phyloP scores from a whole-genome alignment of 2,888 invertebrate genomes.

The Archips crataeganus region DNA sequence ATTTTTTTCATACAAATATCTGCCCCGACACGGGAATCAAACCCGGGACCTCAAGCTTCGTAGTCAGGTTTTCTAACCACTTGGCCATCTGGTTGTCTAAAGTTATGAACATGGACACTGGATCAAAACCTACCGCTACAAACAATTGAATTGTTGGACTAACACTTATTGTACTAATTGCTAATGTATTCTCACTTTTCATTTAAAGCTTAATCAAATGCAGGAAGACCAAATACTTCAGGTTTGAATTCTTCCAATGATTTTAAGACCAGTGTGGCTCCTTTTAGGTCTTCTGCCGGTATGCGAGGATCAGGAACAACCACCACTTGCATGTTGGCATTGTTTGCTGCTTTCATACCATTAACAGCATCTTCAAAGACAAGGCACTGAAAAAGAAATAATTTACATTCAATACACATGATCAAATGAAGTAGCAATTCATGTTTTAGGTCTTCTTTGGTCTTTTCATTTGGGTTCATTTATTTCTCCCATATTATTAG shows the following conservation, averaged over 20 bases:
- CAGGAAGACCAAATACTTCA: constrained; percentile 93
- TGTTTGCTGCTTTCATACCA: constrained; percentile 91
- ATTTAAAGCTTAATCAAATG: constrained; percentile 44
- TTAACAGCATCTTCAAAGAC: constrained; percentile 97
- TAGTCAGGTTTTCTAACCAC: too few relatives aligned
- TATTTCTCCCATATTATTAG: too few relatives aligned
- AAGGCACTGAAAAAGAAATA: constrained; percentile 86
- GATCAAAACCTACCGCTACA: not conserved
- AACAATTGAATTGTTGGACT: constrained; percentile 5
- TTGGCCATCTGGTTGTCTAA: too few relatives aligned
- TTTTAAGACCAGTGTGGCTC: constrained; percentile 89
- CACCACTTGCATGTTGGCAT: constrained; percentile 94
- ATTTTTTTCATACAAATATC: too few relatives aligned
- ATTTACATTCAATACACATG: not conserved
- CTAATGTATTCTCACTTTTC: constrained; percentile 11
- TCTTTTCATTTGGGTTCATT: not conserved
- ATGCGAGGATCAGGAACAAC: constrained; percentile 90
- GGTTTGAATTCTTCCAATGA: constrained; percentile 93
- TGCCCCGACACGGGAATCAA: too few relatives aligned
- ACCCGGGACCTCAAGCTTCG: too few relatives aligned
- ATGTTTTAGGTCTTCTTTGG: not conserved
- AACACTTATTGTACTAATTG: not conserved
- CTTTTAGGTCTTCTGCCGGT: constrained; percentile 55
- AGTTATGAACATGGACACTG: not conserved
- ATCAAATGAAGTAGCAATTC: too few relatives aligned